Evolutionary conservation across 2,113 vertebrate species (phyloP).

Genomic region (Indri indri): DNA sequence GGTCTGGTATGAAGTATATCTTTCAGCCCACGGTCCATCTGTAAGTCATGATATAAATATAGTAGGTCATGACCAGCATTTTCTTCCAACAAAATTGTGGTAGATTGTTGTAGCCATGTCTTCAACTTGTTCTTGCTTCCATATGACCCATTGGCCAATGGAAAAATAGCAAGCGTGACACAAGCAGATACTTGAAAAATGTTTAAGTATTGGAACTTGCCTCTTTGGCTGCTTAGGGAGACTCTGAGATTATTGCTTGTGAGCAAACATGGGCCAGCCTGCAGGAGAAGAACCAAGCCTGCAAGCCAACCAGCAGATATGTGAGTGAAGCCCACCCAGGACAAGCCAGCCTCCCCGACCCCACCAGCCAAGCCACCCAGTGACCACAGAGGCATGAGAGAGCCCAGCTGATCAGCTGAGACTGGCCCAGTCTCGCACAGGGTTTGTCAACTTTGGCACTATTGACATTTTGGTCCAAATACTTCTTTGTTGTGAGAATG

Average conservation of each 20-base stretch:
- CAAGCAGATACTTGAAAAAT: neutral
- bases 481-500: neutral
- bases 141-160: neutral
- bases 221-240: neutral
- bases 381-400: neutral
- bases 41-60: neutral
- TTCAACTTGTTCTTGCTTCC: neutral
- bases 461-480: neutral
- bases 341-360: neutral
- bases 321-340: neutral
- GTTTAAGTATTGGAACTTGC: neutral
- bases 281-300: neutral
- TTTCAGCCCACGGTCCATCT: neutral
- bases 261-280: neutral
- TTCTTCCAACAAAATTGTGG: neutral
- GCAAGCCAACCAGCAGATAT: neutral
- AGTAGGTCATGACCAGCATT: neutral
- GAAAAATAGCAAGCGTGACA: neutral
- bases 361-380: neutral
- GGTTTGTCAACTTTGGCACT: neutral
- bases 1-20: neutral
- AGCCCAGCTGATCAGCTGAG: neutral
- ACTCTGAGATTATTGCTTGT: neutral
- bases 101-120: neutral
- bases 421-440: neutral